Base-by-base conservation (phyloP, 2,888 invertebrate genomes). In the Tetramorium bicarinatum region DNA sequence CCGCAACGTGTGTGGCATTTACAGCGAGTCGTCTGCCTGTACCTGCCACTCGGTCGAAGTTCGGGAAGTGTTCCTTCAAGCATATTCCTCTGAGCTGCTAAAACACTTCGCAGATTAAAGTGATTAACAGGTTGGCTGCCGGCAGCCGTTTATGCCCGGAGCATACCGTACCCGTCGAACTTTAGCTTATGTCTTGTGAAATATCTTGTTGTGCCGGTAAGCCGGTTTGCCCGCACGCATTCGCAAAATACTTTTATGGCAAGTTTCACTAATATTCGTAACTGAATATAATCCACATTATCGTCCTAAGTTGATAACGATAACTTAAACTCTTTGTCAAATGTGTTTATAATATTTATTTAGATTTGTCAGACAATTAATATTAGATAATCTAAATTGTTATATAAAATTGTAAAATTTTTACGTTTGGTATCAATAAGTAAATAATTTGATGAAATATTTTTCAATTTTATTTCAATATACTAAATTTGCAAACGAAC, bases 51-150 rank as follows among this genome's bases (percentile, higher is more conserved):
- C 3, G 47, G 21, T n/a, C 79, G 34, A 79, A 67, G 79, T 67
- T 79, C 61, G 41, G 34, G 15, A 79, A 83, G 41, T 54, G 79
- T 52, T 83, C 49, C 59, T 61, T 29, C 62, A 44, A 81, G 18
- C 77, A 62, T 74, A 81, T 81, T 81, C 52, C 52, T 54, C 62
- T 67, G n/a, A 59, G 25, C 49, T 41, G 47, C 67, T 79, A 82
- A 83, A 92, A 92, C 91, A 92, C 88, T 91, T 91, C 84, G 82
- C 84, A 85, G 85, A 83, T 86, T 83, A 87, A 88, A 88, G 89
- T 91, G 91, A 91, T 92, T 92, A 91, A 91, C 90, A 87, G 85
- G 86, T 83, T 86, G 84, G 72, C 77, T 76, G 38, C 21, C 66
- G 41, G 47, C 62, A 72, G 54, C 80, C 79, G 67, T 62, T 56